Percentiles rank a stretch among this genome's conserved stretches.
Conservation (phyloP, 2,797 vertebrate genomes). For the Dromococcyx pavoninus region DNA sequence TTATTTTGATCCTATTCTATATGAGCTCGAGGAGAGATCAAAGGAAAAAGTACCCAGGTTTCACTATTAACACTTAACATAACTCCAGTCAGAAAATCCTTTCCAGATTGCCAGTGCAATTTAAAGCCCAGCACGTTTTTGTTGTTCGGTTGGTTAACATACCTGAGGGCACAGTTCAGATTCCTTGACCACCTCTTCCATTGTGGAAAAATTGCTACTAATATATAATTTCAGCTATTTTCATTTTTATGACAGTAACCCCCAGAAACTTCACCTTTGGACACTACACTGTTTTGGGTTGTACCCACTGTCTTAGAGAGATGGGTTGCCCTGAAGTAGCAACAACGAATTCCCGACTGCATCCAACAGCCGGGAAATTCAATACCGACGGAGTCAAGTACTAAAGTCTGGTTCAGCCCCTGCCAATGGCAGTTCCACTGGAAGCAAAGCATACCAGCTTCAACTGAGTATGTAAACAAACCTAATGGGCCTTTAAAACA, state of each 20-base stretch:
- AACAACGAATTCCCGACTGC: neutral
- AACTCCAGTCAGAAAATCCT: conserved; percentile 72
- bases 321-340: neutral
- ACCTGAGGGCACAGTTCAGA: conserved; percentile 64
- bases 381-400: conserved; percentile 41
- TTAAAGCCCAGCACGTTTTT: conserved; percentile 65
- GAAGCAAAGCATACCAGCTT: conserved; percentile 41
- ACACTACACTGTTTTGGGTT: neutral
- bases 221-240: conserved; percentile 26
- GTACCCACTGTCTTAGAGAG: neutral
- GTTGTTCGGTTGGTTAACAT: conserved; percentile 48
- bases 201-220: conserved; percentile 44
- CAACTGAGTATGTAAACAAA: conserved; percentile 42
- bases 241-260: neutral
- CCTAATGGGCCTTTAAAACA: conserved; percentile 43
- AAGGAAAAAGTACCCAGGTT: conserved; percentile 73
- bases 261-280: neutral
- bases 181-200: conserved; percentile 37
- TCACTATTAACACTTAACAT: conserved; percentile 72
- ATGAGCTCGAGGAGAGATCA: conserved; percentile 68
- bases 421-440: neutral
- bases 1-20: conserved; percentile 76
- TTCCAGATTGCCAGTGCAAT: conserved; percentile 76
- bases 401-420: neutral
- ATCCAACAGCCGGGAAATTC: conserved; percentile 34